These are phyloP conservation scores for Batillaria attramentaria DNA, from an alignment of 1,140 invertebrate species.

Conservation along the genomic window DNA sequence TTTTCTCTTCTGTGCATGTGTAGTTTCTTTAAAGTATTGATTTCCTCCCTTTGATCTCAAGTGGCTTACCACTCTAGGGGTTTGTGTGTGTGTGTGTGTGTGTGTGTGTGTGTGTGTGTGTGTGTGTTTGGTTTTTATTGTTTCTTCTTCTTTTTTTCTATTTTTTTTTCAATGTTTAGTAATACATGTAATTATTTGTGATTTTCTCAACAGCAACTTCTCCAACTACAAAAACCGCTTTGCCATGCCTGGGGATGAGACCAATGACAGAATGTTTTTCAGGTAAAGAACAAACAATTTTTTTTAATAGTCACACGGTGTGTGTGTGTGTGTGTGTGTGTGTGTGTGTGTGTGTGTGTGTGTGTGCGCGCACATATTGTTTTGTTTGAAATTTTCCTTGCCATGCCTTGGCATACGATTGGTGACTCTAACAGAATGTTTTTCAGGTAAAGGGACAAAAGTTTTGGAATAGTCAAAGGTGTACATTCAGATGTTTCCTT, in stretches of 20 bases:
- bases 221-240: conserved; percentile 89
- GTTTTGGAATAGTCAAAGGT: no score
- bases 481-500: conserved; percentile 11
- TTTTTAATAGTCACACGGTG: neutral
- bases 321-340: neutral
- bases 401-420: no score
- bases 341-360: neutral
- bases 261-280: conserved; percentile 84
- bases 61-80: no score
- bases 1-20: no score
- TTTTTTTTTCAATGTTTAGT: neutral
- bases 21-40: no score
- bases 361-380: no score
- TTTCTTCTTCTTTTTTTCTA: neutral
- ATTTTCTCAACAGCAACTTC: conserved; percentile 82
- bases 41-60: no score
- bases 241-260: conserved; percentile 85
- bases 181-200: neutral
- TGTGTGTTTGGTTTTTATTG: neutral
- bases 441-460: no score
- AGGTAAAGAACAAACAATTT: conserved; percentile 76
- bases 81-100: conserved; percentile 8
- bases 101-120: neutral
- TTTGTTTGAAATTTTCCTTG: no score
- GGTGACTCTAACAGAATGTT: no score